Base-by-base conservation (phyloP, 1,140 invertebrate genomes). In the Diabrotica virgifera region DNA sequence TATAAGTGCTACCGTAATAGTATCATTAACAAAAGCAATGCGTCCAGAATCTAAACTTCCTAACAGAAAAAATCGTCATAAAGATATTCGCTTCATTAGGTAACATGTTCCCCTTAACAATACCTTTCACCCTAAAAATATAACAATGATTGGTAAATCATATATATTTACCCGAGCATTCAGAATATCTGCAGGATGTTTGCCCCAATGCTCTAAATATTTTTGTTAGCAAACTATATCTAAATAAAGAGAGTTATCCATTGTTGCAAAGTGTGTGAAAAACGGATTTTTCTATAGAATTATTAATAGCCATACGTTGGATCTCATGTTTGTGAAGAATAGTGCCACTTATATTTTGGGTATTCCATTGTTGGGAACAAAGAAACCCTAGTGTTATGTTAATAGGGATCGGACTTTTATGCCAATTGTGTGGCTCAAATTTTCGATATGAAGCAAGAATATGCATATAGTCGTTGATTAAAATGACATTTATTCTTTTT, bases 261-360 rank as follows among this genome's bases (percentile, higher is more conserved):
- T 65, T 70, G 64, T 72, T 62, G 58, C 40, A 65, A 66, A 72
- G 65, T 72, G 70, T 72, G 70, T 72, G 70, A 72, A 72, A 70
- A 72, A 68, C 63, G 65, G 65, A 58, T 64, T 67, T 62, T 72
- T 68, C 68, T 63, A 70, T 72, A 68, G 65, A 66, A 70, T 67
- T 67, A 67, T 68, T 68, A 65, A 72, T 72, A 67, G 64, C 54
- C 57, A 62, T 62, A 62, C 59, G 59, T 59, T 59, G 3, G 38
- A 59, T n/a, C 38, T 59, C 58, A 63, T 68, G 62, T 63, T 64
- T 64, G 65, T 63, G 62, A 52, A 66, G 63, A 70, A 66, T 70
- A 63, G 59, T 53, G 64, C 68, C 64, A 66, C 65, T 70, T 66
- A 66, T 66, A 64, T 70, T 70, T 70, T 62, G 64, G 68, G 62